Percentiles rank a stretch among this genome's conserved stretches.
phyloP scores from a whole-genome alignment of 2,888 invertebrate species.

The Drosophila heteroneura region DNA sequence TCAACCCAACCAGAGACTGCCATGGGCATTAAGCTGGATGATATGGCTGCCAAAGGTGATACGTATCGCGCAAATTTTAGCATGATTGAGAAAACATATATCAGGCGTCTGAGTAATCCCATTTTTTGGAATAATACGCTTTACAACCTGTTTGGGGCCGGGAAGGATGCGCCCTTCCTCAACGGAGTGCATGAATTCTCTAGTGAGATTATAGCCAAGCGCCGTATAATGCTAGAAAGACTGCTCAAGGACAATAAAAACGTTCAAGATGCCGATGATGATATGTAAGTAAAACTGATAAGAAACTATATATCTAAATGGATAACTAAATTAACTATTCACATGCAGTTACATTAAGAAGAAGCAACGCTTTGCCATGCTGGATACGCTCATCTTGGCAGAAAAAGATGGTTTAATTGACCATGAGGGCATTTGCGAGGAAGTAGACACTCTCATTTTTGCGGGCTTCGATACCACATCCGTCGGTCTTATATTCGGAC shows the following conservation, averaged over 20 bases:
- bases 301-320: neutral
- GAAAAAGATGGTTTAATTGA: conserved; percentile 76
- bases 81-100: conserved; percentile 70
- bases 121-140: conserved; percentile 51
- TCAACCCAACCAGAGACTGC: conserved; percentile 73
- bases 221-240: conserved; percentile 59
- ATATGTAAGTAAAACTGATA: conserved; percentile 37
- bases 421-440: conserved; percentile 87
- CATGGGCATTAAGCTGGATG: conserved; percentile 77
- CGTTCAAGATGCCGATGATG: conserved; percentile 37
- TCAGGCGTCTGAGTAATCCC: conserved; percentile 72
- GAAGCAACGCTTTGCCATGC: conserved; percentile 78
- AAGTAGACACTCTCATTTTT: conserved; percentile 90
- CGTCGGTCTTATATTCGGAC: conserved; percentile 71
- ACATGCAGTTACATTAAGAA: conserved; percentile 57
- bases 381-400: conserved; percentile 76
- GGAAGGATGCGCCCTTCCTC: conserved; percentile 48
- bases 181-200: conserved; percentile 75
- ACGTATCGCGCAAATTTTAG: conserved; percentile 70
- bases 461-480: conserved; percentile 78
- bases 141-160: conserved; percentile 58
- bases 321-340: neutral
- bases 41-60: conserved; percentile 74
- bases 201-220: conserved; percentile 79
- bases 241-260: conserved; percentile 21